These are phyloP conservation scores for Meandrusa payeni DNA, from an alignment of 2,888 invertebrate genomes.

Conservation along the genomic window DNA sequence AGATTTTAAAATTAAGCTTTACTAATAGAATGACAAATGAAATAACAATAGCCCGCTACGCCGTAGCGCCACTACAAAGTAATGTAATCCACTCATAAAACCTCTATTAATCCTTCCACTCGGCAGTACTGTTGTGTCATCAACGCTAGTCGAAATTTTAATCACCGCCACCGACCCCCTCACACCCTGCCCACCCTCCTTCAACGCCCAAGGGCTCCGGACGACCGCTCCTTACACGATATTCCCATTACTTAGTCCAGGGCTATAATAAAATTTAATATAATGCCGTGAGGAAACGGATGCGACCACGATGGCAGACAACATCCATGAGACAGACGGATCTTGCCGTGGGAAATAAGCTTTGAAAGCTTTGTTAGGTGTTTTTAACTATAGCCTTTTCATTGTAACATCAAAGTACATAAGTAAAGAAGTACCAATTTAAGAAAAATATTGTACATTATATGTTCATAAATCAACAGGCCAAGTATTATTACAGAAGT, in stretches of 20 bases:
- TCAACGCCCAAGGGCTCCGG: slow-evolving; percentile 61
- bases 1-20: slow-evolving; percentile 26
- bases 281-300: slow-evolving; percentile 71
- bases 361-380: slow-evolving; percentile 4
- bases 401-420: too few species aligned
- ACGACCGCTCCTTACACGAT: slow-evolving; percentile 80
- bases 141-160: slow-evolving; percentile 78
- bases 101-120: slow-evolving; percentile 72
- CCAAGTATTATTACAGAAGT: too few species aligned
- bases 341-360: slow-evolving; percentile 33
- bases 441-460: too few species aligned
- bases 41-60: slow-evolving; percentile 50
- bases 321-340: slow-evolving; percentile 32
- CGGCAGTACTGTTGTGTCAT: slow-evolving; percentile 72
- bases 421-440: too few species aligned
- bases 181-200: slow-evolving; percentile 36
- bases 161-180: slow-evolving; percentile 52
- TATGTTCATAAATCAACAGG: too few species aligned
- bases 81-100: slow-evolving; percentile 76
- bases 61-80: slow-evolving; percentile 52
- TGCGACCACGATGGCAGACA: slow-evolving; percentile 60
- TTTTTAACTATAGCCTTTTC: too few species aligned
- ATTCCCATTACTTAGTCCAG: slow-evolving; percentile 82
- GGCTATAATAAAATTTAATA: slow-evolving; percentile 81
- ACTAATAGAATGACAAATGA: slow-evolving; percentile 40